Conservation (phyloP, 2,113 vertebrate genomes). For the Actinemys pallida region DNA sequence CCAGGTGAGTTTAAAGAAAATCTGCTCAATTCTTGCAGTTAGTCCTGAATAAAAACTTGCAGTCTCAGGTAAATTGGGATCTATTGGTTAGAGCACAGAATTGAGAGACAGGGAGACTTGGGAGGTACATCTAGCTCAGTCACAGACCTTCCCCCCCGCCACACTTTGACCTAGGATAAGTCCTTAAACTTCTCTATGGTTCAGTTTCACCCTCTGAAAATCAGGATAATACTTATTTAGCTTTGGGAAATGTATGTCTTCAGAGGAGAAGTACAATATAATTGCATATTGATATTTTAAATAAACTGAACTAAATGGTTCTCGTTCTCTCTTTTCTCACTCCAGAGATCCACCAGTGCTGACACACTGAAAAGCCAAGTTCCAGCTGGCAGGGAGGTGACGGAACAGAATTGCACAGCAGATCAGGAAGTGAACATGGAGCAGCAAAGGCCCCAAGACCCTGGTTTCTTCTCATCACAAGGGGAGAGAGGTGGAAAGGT, state of each 20-base stretch:
- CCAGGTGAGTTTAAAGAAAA: conserved; percentile 68
- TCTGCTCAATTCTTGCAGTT: not conserved
- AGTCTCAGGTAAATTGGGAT: not conserved
- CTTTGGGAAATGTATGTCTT: not conserved
- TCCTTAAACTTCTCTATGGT: not conserved
- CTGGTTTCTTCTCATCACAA: conserved; percentile 2
- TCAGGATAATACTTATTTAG: not conserved
- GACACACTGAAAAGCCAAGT: conserved; percentile 53
- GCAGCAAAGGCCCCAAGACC: conserved; percentile 30
- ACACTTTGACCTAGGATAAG: not conserved
- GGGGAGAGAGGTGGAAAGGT: not conserved
- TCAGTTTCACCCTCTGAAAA: not conserved
- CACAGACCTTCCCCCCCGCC: not conserved
- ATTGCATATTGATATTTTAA: not conserved
- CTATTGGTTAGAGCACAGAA: not conserved
- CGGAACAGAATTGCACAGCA: conserved; percentile 43
- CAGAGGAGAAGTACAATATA: not conserved
- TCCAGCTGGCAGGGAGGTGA: not conserved
- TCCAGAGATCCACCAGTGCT: conserved; percentile 12
- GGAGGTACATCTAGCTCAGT: not conserved
- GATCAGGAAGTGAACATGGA: conserved; percentile 57
- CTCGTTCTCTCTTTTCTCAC: not conserved
- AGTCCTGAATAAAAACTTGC: not conserved
- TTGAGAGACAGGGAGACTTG: not conserved
- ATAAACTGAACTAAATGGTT: conserved; percentile 9